Base-by-base conservation (phyloP, 2,888 invertebrate genomes). In the Caenorhabditis zanzibari region DNA sequence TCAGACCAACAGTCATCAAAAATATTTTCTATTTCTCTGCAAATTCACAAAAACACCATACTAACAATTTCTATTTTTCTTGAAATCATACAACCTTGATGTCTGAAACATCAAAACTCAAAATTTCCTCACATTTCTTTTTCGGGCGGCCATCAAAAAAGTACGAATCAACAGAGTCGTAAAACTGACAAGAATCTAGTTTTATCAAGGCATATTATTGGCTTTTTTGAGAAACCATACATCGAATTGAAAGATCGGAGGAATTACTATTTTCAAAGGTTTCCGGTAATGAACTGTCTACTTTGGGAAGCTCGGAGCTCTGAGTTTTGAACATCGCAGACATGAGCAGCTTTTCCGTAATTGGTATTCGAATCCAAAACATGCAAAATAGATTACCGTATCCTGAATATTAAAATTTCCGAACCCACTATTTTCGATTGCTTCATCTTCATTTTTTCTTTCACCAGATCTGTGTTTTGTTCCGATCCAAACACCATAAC, bases 121-220 rank as follows among this genome's bases (percentile, higher is more conserved):
- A n/a, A n/a, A n/a, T n/a, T 26, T 9, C 24, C 14, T 26, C 26
- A 1, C 14, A 2, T 61, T 10, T 24, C 19, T 19, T 52, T 24
- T 22, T 10, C 6, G 26, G 26, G 54, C 12, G 54, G 54, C 4
- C 54, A 54, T n/a, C 24, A 54, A 54, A 47, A 47, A 22, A 41
- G 41, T 54, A 54, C 38, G 38, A 61, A 12, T 38, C 38, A 38
- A 63, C 63, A 47, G 16, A 63, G 44, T 44, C 63, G 44, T 63
- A 63, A 63, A 63, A 63, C 16, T 26, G 24, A 63, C 63, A 44
- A 63, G 63, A 63, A 44, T 63, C 63, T 63, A 47, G 63, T 63
- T 63, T 63, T 63, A 63, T 63, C 63, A 59, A n/a, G 32, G n/a
- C 6, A 38, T 12, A 26, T 44, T 47, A 5, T 47, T 9, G 35